Evolutionary conservation across 2,888 invertebrate genomes (phyloP).

Genomic region (Chirona hameri): DNA sequence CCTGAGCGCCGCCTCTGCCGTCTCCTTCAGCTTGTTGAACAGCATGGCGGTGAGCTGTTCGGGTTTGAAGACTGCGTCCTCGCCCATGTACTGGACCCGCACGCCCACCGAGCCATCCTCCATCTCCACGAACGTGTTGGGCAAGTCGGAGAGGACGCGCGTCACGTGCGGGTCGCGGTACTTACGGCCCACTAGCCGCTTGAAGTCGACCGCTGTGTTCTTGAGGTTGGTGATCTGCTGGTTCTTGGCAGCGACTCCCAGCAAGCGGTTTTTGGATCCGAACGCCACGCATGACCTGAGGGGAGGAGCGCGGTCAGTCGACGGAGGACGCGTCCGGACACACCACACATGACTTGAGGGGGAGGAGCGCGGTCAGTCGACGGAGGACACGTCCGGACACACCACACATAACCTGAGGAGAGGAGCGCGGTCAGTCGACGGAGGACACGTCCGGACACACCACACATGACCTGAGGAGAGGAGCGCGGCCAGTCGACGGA

Average conservation of each 20-base stretch:
- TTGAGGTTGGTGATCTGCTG: conserved; percentile 96
- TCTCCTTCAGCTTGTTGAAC: conserved; percentile 92
- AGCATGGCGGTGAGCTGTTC: conserved; percentile 96
- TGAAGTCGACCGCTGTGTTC: conserved; percentile 92
- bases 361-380: too few species aligned
- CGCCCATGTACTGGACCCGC: conserved; percentile 79
- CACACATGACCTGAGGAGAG: too few species aligned
- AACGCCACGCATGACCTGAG: conserved; percentile 93
- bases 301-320: conserved; percentile 39
- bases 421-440: neutral
- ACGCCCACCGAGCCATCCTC: conserved; percentile 80
- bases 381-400: too few species aligned
- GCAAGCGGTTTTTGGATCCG: conserved; percentile 82
- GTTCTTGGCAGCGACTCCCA: conserved; percentile 95
- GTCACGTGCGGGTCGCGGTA: conserved; percentile 67
- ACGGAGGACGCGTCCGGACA: too few species aligned
- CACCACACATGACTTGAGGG: too few species aligned
- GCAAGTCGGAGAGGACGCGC: conserved; percentile 55
- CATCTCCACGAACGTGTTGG: conserved; percentile 71
- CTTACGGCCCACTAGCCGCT: conserved; percentile 84
- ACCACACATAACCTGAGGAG: conserved; percentile 81
- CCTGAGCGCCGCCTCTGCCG: conserved; percentile 77
- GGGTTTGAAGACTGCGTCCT: conserved; percentile 78
- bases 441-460: too few species aligned
- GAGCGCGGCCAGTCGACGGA: too few species aligned